Conservation (phyloP, 2,888 invertebrate species). For the Acrobasis suavella region DNA sequence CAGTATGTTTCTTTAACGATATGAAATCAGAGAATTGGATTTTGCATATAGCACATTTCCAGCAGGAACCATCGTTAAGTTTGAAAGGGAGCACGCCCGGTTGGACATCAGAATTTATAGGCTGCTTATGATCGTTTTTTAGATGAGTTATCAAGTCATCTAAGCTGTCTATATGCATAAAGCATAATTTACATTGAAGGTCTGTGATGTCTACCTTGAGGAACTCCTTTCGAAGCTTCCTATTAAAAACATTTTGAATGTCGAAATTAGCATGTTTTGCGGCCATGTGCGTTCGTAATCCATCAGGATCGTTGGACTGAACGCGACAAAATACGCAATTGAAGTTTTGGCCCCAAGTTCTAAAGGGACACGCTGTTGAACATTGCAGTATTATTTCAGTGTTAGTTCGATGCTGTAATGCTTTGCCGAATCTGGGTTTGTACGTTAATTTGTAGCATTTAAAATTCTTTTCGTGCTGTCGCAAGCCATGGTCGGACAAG, state of each 20-base stretch:
- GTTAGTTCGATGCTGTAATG: slow-evolving; percentile 68
- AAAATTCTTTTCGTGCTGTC: slow-evolving; percentile 70
- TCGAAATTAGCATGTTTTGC: slow-evolving; percentile 69
- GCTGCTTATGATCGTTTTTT: slow-evolving; percentile 73
- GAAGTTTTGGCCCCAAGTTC: slow-evolving; percentile 76
- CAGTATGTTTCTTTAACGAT: slow-evolving; percentile 67
- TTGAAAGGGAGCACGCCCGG: slow-evolving; percentile 73
- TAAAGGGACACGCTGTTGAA: slow-evolving; percentile 71
- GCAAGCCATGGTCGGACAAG: slow-evolving; percentile 65
- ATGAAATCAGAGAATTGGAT: slow-evolving; percentile 70
- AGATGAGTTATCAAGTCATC: slow-evolving; percentile 67
- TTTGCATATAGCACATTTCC: slow-evolving; percentile 73
- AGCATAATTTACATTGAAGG: slow-evolving; percentile 72
- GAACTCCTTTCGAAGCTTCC: slow-evolving; percentile 70
- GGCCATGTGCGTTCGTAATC: slow-evolving; percentile 69
- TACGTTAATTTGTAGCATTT: slow-evolving; percentile 71
- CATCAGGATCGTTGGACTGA: slow-evolving; percentile 72
- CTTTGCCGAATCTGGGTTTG: slow-evolving; percentile 70
- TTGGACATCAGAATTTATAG: slow-evolving; percentile 68
- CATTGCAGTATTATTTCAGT: slow-evolving; percentile 74
- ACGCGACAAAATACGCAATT: slow-evolving; percentile 73
- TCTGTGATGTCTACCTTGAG: slow-evolving; percentile 73
- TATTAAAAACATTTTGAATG: slow-evolving; percentile 66
- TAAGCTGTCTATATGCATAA: slow-evolving; percentile 62
- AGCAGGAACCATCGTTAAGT: slow-evolving; percentile 65